These are phyloP conservation scores for Knipowitschia caucasica DNA, from an alignment of 2,797 vertebrate genomes.

Conservation along the genomic window DNA sequence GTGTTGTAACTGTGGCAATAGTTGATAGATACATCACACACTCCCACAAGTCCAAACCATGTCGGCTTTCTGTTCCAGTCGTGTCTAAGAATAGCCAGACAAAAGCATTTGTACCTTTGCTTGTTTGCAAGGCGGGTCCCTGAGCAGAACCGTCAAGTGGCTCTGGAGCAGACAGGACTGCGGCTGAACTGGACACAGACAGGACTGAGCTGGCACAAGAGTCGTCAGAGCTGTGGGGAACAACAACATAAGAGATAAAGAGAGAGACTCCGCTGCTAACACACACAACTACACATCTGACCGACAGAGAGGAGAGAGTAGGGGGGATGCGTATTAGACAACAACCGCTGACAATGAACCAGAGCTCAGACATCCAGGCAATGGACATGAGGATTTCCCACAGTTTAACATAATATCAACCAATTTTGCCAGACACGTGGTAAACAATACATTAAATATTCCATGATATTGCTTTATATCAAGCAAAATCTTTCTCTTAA, in stretches of 20 bases:
- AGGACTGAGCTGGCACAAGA: constrained; percentile 31
- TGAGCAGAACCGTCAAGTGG: constrained; percentile 38
- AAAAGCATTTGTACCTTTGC: constrained; percentile 51
- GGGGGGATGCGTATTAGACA: too few species aligned
- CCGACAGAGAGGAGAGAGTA: neutral
- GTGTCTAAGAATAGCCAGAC: neutral
- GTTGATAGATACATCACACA: neutral
- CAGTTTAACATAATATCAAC: too few species aligned
- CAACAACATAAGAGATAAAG: neutral
- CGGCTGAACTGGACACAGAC: constrained; percentile 53
- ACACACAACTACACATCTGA: too few species aligned
- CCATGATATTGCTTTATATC: too few species aligned
- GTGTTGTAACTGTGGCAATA: neutral
- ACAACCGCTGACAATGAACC: too few species aligned
- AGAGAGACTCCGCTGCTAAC: too few species aligned
- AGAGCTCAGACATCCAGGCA: too few species aligned
- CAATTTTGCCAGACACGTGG: too few species aligned
- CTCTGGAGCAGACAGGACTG: constrained; percentile 41
- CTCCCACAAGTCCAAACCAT: neutral
- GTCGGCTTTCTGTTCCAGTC: neutral
- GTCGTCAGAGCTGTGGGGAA: constrained; percentile 57
- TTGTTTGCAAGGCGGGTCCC: constrained; percentile 48
- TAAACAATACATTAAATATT: too few species aligned
- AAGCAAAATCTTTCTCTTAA: too few species aligned
- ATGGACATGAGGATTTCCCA: too few species aligned